phyloP scores from a whole-genome alignment of 2,797 vertebrate species.

The Glossophaga mutica region DNA sequence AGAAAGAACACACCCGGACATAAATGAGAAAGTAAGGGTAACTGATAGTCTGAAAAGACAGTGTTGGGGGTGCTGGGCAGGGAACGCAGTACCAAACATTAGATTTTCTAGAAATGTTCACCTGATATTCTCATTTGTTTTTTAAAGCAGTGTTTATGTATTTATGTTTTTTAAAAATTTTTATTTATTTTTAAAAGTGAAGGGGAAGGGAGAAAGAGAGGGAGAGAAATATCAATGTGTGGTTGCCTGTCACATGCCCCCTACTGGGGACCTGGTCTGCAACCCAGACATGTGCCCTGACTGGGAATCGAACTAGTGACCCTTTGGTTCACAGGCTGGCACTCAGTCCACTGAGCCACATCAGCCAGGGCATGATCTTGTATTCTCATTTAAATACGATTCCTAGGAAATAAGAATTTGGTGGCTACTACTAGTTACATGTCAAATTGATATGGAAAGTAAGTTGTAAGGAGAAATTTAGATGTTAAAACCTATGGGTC shows the following conservation, averaged over 20 bases:
- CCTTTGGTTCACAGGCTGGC: too few relatives aligned
- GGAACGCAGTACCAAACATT: background rate
- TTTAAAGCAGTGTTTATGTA: too few relatives aligned
- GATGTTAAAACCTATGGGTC: background rate
- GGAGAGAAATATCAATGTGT: too few relatives aligned
- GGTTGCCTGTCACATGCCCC: too few relatives aligned
- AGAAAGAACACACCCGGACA: background rate
- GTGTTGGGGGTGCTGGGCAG: background rate
- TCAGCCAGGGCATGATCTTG: background rate
- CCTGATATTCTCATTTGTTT: background rate
- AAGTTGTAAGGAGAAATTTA: background rate
- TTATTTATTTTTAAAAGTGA: too few relatives aligned
- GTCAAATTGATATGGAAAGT: constrained; percentile 2
- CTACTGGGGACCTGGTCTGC: too few relatives aligned
- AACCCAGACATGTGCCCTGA: too few relatives aligned
- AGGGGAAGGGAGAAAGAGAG: too few relatives aligned
- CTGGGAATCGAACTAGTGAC: too few relatives aligned
- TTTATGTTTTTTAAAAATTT: too few relatives aligned
- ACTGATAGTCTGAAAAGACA: background rate
- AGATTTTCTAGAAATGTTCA: background rate
- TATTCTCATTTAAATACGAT: background rate
- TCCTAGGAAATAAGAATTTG: background rate
- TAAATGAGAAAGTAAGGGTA: constrained; percentile 29
- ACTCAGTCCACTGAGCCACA: too few relatives aligned
- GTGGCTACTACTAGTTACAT: constrained; percentile 32